phyloP scores from a whole-genome alignment of 2,113 vertebrate species.

The Trinectes maculatus region DNA sequence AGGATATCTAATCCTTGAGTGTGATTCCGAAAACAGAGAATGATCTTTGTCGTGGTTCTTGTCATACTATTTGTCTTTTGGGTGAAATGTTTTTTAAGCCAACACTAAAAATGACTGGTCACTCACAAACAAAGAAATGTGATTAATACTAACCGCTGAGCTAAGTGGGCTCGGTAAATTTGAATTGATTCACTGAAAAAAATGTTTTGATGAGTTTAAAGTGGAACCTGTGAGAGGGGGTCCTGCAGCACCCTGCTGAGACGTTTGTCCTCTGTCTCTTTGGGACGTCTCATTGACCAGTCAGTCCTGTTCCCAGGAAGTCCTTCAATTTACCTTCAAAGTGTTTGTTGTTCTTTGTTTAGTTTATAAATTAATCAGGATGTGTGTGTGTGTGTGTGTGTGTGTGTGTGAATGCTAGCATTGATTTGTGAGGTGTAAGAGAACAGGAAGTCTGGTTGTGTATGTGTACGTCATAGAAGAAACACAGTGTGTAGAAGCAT shows the following conservation, averaged over 20 bases:
- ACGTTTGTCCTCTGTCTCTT: conserved; percentile 12
- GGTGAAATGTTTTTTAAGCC: too few relatives aligned
- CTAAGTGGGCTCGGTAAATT: too few relatives aligned
- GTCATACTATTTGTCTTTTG: too few relatives aligned
- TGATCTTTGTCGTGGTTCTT: too few relatives aligned
- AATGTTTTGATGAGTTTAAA: too few relatives aligned
- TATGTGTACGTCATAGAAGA: not conserved
- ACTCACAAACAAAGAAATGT: too few relatives aligned
- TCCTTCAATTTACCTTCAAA: conserved; percentile 29
- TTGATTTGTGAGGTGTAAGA: not conserved
- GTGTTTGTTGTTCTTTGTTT: conserved; percentile 11
- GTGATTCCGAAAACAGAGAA: too few relatives aligned
- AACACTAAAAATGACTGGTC: too few relatives aligned
- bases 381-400: not conserved
- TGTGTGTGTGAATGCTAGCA: not conserved
- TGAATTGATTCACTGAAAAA: too few relatives aligned
- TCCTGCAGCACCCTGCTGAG: not conserved
- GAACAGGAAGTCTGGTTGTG: conserved; percentile 15
- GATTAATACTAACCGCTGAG: too few relatives aligned
- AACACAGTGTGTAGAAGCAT: conserved; percentile 19
- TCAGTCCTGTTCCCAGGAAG: conserved; percentile 17
- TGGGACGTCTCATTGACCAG: conserved; percentile 16
- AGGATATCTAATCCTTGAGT: too few relatives aligned
- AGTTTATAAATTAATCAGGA: conserved; percentile 12
- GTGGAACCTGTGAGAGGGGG: not conserved